A percentile compares a stretch with the other conserved stretches of the same genome.
Conservation (phyloP, 2,888 invertebrate genomes). For the Abrostola tripartita region DNA sequence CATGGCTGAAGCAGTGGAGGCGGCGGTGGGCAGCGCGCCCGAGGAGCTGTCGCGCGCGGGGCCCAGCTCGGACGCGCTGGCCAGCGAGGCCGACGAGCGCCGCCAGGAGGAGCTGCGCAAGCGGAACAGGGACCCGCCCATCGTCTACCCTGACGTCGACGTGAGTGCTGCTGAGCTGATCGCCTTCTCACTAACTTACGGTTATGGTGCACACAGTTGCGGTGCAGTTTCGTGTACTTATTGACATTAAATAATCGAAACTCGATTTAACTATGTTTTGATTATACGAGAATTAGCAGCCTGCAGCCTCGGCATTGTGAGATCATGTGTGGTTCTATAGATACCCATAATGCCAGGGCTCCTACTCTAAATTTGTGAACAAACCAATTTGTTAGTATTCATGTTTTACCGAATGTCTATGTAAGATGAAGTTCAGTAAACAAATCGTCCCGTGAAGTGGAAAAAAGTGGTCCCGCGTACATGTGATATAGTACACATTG, state of each 20-base stretch:
- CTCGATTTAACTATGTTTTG: no score
- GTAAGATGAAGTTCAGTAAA: conserved; percentile 1
- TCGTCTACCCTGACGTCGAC: conserved; percentile 93
- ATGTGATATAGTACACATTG: background rate
- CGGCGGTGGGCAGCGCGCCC: conserved; percentile 54
- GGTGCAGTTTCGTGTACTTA: no score
- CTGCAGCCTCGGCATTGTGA: no score
- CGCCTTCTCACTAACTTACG: no score
- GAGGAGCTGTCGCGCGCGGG: conserved; percentile 78
- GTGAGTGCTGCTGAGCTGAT: conserved; percentile 81
- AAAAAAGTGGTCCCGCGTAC: background rate
- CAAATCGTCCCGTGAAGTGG: no score
- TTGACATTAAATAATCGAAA: no score
- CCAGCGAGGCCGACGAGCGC: conserved; percentile 88
- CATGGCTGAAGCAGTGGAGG: conserved; percentile 82
- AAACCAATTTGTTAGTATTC: background rate
- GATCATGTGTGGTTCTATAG: no score
- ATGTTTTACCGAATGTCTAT: background rate
- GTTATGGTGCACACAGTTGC: no score
- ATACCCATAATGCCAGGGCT: no score
- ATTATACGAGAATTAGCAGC: no score
- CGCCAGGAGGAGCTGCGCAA: conserved; percentile 91
- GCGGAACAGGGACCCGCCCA: conserved; percentile 92
- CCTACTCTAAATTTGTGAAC: background rate
- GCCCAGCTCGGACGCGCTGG: conserved; percentile 74